Conservation (phyloP, 2,797 vertebrate species). For the Toxotes lorentzi region DNA sequence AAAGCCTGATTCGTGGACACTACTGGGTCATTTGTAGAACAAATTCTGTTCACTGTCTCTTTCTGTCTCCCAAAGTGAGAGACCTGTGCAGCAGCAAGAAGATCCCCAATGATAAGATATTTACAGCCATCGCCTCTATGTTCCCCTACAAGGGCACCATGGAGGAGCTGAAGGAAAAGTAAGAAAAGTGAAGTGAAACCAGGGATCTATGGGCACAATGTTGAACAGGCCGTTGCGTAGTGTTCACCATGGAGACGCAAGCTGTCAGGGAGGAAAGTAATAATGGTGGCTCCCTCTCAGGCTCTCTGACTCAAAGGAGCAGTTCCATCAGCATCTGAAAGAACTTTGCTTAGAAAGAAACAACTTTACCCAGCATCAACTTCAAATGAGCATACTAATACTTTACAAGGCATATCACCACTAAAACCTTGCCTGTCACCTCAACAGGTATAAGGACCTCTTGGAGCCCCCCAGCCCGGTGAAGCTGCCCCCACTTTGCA, state of each 20-base stretch:
- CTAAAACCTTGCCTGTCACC: constrained; percentile 12
- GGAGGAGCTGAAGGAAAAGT: constrained; percentile 98
- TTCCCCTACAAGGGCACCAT: constrained; percentile 97
- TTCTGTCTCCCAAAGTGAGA: constrained; percentile 81
- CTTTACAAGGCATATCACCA: not conserved
- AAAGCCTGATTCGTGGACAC: constrained; percentile 38
- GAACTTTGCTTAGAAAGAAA: constrained; percentile 42
- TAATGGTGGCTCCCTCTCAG: constrained; percentile 70
- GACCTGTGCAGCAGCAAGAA: constrained; percentile 89
- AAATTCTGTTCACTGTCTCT: constrained; percentile 35
- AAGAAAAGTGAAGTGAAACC: constrained; percentile 72
- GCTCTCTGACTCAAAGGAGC: constrained; percentile 57
- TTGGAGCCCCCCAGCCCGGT: constrained; percentile 90
- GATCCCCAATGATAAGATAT: constrained; percentile 96
- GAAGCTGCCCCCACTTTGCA: constrained; percentile 94
- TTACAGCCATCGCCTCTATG: constrained; percentile 97
- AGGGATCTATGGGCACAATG: constrained; percentile 49
- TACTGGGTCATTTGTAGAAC: constrained; percentile 31
- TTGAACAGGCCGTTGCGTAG: constrained; percentile 75
- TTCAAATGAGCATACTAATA: not conserved
- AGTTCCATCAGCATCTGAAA: constrained; percentile 71
- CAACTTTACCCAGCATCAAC: not conserved
- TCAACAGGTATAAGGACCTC: constrained; percentile 93
- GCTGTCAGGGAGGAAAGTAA: constrained; percentile 67
- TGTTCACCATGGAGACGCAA: constrained; percentile 77